Base-by-base conservation (phyloP, 2,113 vertebrate genomes). In the Bungarus multicinctus region DNA sequence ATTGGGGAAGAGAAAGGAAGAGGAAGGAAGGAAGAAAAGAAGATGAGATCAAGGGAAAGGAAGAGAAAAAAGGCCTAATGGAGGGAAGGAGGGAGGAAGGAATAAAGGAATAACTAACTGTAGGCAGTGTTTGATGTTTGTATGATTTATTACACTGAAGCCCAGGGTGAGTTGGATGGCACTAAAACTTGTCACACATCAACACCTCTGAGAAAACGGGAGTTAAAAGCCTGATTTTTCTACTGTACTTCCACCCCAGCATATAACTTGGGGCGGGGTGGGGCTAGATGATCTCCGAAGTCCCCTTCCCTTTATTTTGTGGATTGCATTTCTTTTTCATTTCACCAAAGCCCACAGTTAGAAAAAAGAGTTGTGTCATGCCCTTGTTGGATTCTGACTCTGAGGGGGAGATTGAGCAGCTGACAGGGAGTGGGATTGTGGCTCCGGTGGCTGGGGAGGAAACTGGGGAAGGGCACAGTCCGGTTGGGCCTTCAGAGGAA, bases 101-200 rank as follows among this genome's bases (percentile, higher is more conserved):
- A 69, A 0, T n/a, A n/a, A 34, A 74, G n/a, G 30, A 34, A 74
- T 16, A 18, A 18, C 64, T 7, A n/a, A 12, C 30, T 16, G 14
- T 34, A 34, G n/a, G 64, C 14, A 74, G 30, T 34, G 4, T 74
- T 74, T 34, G 12, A 34, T 34, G 64, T 16, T 74, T 18, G 34
- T 16, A n/a, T 74, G 64, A 74, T 74, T 74, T 34, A 74, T 74
- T 18, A 6, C 64, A 12, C 30, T 16, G 64, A n/a, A 69, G 64
- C 12, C 60, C 12, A 69, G 30, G 30, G 30, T 16, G 30, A 69
- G 30, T n/a, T 5, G 2, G 30, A 5, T 14, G 60, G 30, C 0
- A 2, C 60, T n/a, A 5, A 11, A n/a, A n/a, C n/a, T n/a, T n/a
- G 11, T 12, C 1, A 4, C n/a, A 14, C 27, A 5, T 4, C 30